Conservation (phyloP, 2,797 vertebrate genomes). For the Echeneis naucrates region DNA sequence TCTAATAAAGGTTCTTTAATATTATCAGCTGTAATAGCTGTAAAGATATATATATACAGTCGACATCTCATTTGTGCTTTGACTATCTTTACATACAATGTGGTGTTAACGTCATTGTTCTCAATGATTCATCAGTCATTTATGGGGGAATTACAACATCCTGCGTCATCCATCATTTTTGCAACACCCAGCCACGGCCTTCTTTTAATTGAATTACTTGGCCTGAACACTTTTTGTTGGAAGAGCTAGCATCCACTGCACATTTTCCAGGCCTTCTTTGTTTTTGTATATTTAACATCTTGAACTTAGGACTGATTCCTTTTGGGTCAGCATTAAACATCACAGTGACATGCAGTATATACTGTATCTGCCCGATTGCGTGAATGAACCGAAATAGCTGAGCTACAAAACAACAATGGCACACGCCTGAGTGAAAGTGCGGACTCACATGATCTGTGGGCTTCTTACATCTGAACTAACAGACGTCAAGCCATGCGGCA, state of each 20-base stretch:
- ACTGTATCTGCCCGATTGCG: too few species aligned
- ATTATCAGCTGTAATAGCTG: constrained; percentile 1
- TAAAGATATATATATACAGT: neutral
- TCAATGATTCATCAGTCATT: constrained; percentile 55
- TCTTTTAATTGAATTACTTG: constrained; percentile 58
- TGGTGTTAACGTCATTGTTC: constrained; percentile 41
- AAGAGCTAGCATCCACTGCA: constrained; percentile 11
- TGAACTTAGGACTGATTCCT: neutral
- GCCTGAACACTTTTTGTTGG: constrained; percentile 21
- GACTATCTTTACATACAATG: constrained; percentile 13
- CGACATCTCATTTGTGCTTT: constrained; percentile 19
- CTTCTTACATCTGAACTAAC: too few species aligned
- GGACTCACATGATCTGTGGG: too few species aligned
- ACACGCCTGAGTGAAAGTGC: too few species aligned
- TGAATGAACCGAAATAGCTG: too few species aligned
- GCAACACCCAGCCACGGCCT: constrained; percentile 31
- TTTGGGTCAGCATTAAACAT: too few species aligned
- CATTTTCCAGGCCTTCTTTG: neutral
- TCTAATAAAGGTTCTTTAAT: neutral
- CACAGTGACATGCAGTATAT: too few species aligned
- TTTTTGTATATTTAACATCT: neutral
- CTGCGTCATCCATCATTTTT: constrained; percentile 61
- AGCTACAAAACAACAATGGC: too few species aligned
- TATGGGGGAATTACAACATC: constrained; percentile 46
- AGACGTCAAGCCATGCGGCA: neutral